Evolutionary conservation across 2,888 invertebrate genomes (phyloP).

Genomic region (Parnassius glacialis): DNA sequence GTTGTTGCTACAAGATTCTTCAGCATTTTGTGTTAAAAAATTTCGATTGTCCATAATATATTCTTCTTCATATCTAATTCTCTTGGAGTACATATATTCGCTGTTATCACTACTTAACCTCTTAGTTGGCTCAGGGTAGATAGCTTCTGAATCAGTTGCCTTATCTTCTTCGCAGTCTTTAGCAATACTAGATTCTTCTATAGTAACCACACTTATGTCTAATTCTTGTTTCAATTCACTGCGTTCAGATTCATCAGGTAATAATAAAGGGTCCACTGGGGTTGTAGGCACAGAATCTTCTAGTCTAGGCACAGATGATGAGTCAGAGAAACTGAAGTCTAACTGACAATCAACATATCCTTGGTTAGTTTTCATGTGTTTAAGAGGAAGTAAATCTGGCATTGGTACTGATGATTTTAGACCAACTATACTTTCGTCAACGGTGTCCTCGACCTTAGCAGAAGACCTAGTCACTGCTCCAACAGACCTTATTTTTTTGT

Average conservation of each 20-base stretch:
- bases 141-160: conserved; percentile 49
- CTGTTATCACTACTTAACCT: conserved; percentile 60
- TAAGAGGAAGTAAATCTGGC: conserved; percentile 71
- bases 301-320: conserved; percentile 60
- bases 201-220: conserved; percentile 64
- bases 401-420: conserved; percentile 64
- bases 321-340: conserved; percentile 71
- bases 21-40: conserved; percentile 43
- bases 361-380: conserved; percentile 57
- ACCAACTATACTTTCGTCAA: conserved; percentile 50
- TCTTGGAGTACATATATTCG: conserved; percentile 55
- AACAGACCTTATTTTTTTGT: conserved; percentile 80
- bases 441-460: conserved; percentile 69
- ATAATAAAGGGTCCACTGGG: conserved; percentile 69
- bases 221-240: conserved; percentile 62
- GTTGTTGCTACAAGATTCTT: conserved; percentile 43
- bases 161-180: conserved; percentile 63
- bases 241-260: conserved; percentile 67
- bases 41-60: conserved; percentile 48
- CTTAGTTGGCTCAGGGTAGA: conserved; percentile 56
- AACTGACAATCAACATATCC: conserved; percentile 71
- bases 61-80: conserved; percentile 65
- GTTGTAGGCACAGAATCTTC: conserved; percentile 67
- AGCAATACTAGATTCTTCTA: conserved; percentile 59
- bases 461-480: conserved; percentile 85